Conservation (phyloP, 2,113 vertebrate genomes). For the Vimba vimba region DNA sequence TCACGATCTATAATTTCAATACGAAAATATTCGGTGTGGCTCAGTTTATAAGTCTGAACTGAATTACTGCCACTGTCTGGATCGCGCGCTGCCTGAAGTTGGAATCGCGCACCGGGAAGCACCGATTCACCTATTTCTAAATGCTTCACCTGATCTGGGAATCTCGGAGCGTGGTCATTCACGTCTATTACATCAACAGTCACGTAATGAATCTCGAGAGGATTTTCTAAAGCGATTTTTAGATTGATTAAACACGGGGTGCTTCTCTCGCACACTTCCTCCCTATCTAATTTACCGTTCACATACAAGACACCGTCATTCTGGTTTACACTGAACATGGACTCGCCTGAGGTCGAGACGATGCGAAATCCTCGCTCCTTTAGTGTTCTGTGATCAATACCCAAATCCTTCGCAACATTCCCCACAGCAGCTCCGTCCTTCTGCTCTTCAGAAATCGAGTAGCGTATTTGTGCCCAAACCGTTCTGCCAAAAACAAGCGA, state of each 20-base stretch:
- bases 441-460: conserved; percentile 67
- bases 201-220: conserved; percentile 70
- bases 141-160: conserved; percentile 61
- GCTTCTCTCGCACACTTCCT: conserved; percentile 57
- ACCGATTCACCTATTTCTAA: conserved; percentile 64
- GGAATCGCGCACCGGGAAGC: conserved; percentile 63
- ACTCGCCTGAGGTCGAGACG: conserved; percentile 48
- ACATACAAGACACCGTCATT: conserved; percentile 62
- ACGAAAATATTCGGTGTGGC: conserved; percentile 65
- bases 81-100: conserved; percentile 65
- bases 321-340: conserved; percentile 60
- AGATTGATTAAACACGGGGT: conserved; percentile 59
- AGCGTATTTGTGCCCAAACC: conserved; percentile 68
- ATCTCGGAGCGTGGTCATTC: conserved; percentile 70
- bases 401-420: conserved; percentile 67
- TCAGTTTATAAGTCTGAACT: conserved; percentile 68
- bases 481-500: conserved; percentile 58
- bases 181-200: conserved; percentile 67
- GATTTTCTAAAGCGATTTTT: conserved; percentile 65
- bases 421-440: conserved; percentile 59
- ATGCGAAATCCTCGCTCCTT: conserved; percentile 59
- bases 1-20: conserved; percentile 64
- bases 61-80: conserved; percentile 64
- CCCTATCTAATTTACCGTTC: conserved; percentile 61
- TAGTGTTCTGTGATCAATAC: conserved; percentile 49